Conservation (phyloP, 2,888 invertebrate species). For the Meteorus cinctellus region DNA sequence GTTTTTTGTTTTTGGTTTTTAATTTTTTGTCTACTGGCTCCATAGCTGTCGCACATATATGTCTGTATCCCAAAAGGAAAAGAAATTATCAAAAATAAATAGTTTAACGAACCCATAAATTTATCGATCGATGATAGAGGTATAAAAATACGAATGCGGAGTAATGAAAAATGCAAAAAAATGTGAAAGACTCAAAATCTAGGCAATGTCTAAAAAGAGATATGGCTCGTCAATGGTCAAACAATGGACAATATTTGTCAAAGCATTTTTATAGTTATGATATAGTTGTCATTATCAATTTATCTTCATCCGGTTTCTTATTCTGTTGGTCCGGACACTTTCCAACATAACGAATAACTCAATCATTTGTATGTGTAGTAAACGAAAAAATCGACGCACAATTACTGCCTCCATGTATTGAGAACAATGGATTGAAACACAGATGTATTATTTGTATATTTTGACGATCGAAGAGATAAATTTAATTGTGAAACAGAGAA, state of each 20-base stretch:
- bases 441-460: background rate
- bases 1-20: background rate
- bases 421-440: constrained; percentile 20
- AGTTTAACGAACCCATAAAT: background rate
- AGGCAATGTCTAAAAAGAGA: constrained; percentile 8
- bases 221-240: constrained; percentile 23
- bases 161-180: background rate
- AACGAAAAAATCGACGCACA: constrained; percentile 41
- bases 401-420: constrained; percentile 40
- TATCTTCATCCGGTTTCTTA: constrained; percentile 48
- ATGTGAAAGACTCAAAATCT: background rate
- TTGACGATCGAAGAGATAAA: background rate
- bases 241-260: constrained; percentile 48
- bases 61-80: constrained; percentile 1
- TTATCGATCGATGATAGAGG: background rate
- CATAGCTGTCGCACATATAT: background rate
- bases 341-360: background rate
- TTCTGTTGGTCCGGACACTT: background rate
- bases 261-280: constrained; percentile 55
- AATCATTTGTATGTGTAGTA: constrained; percentile 4
- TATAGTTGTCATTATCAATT: constrained; percentile 56
- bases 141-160: background rate
- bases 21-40: background rate
- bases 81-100: constrained; percentile 24
- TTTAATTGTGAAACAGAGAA: constrained; percentile 19